Evolutionary conservation across 2,797 vertebrate genomes (phyloP), one percentile per base, ranked within the genome.

Genomic region (Eupleurogrammus muticus): DNA sequence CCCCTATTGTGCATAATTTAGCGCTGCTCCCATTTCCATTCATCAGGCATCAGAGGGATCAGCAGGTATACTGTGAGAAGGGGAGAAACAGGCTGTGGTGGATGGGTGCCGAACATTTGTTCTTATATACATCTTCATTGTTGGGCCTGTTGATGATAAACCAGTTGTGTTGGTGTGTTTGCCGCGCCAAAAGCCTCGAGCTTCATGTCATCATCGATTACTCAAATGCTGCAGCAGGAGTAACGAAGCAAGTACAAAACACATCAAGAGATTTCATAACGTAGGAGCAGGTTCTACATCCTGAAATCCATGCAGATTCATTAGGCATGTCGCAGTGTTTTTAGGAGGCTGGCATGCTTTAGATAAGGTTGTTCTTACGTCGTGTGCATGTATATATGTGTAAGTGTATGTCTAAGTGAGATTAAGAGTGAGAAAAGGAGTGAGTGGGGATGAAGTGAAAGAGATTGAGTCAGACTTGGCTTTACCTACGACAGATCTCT

Each of bases 1-100:
- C 87, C 91, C 91, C 91, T 83, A 84, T 83, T 91, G 92, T 90
- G 91, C 90, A 93, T 92, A 91, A 94, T 93, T 93, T 93, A 91
- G 67, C 55, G 34, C 79, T 89, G 87, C 80, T 90, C 90, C 83
- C 76, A 83, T 92, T 92, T 86, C 77, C 82, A 73, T 89, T 82
- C 76, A 76, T 51, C 61, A 74, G 72, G 72, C 72, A 34, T 89
- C 82, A 82, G 74, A 87, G 82, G 66, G 80, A 89, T 87, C 62
- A 50, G 59, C 28, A 49, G 78, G 51, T 81, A 62, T 23, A 35
- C 66, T 77, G 72, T 66, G 62, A 71, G 62, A 49, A 54, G 48
- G 52, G 32, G 24, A 49, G 54, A 59, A 66, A 57, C 34, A 8
- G 54, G 16, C 32, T 6, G 47, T 40, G 51, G 56, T 48, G 40